A percentile compares a stretch with the other conserved stretches of the same genome.
Conservation (phyloP, 2,113 vertebrate species). For the Sinocyclocheilus grahami region DNA sequence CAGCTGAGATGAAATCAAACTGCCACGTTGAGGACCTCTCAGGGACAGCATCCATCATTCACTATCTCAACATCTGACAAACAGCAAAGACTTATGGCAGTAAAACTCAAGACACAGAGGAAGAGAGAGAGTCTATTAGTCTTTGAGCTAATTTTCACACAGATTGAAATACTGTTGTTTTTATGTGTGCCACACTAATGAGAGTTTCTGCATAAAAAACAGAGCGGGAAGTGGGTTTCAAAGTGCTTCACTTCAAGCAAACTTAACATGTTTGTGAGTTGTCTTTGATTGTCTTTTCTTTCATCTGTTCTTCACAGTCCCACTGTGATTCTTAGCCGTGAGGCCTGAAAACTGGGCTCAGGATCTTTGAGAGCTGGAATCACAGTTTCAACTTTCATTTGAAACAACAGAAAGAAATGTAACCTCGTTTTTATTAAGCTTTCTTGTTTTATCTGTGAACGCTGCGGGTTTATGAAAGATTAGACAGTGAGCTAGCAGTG, state of each 20-base stretch:
- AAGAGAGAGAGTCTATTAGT: not conserved
- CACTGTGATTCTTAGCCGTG: conserved; percentile 3
- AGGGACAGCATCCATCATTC: not conserved
- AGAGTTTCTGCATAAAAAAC: conserved; percentile 25
- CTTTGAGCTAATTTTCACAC: conserved; percentile 25
- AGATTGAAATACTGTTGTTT: conserved; percentile 44
- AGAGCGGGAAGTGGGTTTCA: conserved; percentile 21
- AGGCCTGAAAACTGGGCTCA: conserved; percentile 3
- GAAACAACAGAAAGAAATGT: conserved; percentile 13
- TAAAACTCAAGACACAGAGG: not conserved
- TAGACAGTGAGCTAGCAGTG: not conserved
- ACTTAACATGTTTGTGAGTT: conserved; percentile 33
- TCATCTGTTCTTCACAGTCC: conserved; percentile 31
- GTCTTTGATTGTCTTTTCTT: conserved; percentile 50
- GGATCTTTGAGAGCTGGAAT: conserved; percentile 9
- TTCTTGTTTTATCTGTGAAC: not conserved
- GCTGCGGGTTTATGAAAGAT: not conserved
- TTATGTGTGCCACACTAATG: conserved; percentile 26
- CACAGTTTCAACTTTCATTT: conserved; percentile 5
- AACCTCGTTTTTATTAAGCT: conserved; percentile 6
- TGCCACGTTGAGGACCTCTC: not conserved
- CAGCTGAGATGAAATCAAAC: not conserved
- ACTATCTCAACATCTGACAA: not conserved
- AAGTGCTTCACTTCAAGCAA: conserved; percentile 42
- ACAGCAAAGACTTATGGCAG: not conserved